Evolutionary conservation across 2,797 vertebrate species (phyloP).

Genomic region (Anolis apletophallus): DNA sequence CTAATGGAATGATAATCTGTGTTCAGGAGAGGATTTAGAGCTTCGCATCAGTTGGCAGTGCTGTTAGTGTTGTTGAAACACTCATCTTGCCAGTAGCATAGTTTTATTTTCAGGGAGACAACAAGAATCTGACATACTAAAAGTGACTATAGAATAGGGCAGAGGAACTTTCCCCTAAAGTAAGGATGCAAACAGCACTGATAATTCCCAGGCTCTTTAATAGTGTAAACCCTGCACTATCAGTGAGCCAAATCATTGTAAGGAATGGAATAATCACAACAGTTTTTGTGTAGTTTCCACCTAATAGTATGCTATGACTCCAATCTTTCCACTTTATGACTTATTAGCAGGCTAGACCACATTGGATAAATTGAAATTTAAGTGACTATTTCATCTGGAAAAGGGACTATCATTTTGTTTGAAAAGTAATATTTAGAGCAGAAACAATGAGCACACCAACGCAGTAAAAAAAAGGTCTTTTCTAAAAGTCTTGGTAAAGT

Average conservation of each 20-base stretch:
- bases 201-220: neutral
- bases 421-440: neutral
- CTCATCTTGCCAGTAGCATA: neutral
- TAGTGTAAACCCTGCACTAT: neutral
- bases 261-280: neutral
- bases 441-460: neutral
- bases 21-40: conserved; percentile 65
- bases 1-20: conserved; percentile 46
- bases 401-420: conserved; percentile 43
- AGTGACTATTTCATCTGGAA: conserved; percentile 44
- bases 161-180: neutral
- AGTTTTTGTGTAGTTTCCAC: neutral
- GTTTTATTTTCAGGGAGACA: conserved; percentile 31
- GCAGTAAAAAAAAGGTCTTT: neutral
- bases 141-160: neutral
- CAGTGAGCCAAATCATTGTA: neutral
- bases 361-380: neutral
- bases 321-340: neutral
- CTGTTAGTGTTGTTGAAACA: conserved; percentile 8
- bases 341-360: neutral
- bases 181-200: neutral
- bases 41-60: conserved; percentile 37
- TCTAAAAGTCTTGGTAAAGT: neutral
- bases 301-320: neutral
- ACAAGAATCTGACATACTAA: conserved; percentile 16